Evolutionary conservation across 92 coral and sea anemone species (phyloP).

Genomic region (Isaurus tuberculatus): DNA sequence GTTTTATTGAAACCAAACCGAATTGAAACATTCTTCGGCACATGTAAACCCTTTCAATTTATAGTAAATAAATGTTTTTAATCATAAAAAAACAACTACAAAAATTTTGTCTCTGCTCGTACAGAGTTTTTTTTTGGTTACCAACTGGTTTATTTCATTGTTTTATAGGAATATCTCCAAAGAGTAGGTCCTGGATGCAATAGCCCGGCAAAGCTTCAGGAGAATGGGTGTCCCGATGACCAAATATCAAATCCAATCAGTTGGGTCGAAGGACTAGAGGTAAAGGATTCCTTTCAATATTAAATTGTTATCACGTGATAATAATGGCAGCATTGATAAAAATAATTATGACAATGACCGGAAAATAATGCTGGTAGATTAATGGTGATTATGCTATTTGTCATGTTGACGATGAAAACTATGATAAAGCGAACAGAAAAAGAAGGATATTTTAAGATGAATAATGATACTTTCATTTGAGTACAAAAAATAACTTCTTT

Average conservation of each 20-base stretch:
- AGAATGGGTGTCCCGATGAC: conserved; percentile 55
- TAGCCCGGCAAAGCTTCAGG: conserved; percentile 43
- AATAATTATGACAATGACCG: too few species aligned
- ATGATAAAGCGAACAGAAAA: too few species aligned
- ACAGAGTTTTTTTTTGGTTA: background rate
- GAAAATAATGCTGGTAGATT: too few species aligned
- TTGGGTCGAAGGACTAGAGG: conserved; percentile 6
- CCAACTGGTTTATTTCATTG: background rate
- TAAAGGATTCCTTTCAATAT: background rate
- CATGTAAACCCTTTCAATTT: too few species aligned
- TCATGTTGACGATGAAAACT: too few species aligned
- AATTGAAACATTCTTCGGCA: too few species aligned
- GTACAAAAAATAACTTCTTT: background rate
- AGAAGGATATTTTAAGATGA: too few species aligned
- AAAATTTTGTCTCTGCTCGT: background rate
- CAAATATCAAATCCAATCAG: conserved; percentile 73
- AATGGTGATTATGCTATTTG: background rate
- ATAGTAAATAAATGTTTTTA: too few species aligned
- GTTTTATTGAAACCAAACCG: too few species aligned
- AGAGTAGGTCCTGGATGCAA: conserved; percentile 68
- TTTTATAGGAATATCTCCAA: conserved; percentile 12
- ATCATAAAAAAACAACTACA: too few species aligned
- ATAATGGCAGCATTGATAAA: background rate
- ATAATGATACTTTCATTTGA: background rate
- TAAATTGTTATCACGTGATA: too few species aligned